phyloP scores from a whole-genome alignment of 1,140 invertebrate species.

The Ceratoteleas bidentatus region DNA sequence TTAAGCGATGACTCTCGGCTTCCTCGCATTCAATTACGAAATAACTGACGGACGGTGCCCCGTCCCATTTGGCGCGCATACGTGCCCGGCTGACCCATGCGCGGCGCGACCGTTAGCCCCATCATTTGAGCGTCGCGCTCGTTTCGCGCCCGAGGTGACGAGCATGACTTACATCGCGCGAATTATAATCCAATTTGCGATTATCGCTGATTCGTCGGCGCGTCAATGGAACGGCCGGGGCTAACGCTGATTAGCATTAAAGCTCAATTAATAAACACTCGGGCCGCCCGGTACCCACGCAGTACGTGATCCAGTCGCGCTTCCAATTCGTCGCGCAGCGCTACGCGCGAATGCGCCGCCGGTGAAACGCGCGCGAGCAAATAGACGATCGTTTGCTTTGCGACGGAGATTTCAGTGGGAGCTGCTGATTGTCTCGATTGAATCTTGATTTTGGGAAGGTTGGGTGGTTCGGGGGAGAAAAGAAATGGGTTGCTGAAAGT shows the following conservation, averaged over 20 bases:
- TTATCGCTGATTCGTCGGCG: constrained; percentile 74
- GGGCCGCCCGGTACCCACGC: constrained; percentile 38
- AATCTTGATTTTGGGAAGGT: too few species aligned
- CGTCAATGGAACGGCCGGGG: constrained; percentile 32
- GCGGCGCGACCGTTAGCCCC: constrained; percentile 32
- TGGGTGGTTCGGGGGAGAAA: too few species aligned
- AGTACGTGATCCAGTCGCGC: constrained; percentile 40
- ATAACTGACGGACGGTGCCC: constrained; percentile 74
- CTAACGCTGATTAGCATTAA: constrained; percentile 56
- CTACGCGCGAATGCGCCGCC: constrained; percentile 7
- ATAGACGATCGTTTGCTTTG: constrained; percentile 10
- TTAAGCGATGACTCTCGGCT: constrained; percentile 79
- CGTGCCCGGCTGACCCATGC: constrained; percentile 45
- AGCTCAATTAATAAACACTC: constrained; percentile 53
- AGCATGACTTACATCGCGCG: constrained; percentile 79
- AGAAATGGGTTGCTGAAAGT: too few species aligned
- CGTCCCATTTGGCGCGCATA: constrained; percentile 51
- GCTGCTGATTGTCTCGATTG: not conserved
- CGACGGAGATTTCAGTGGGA: not conserved
- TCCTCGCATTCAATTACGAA: constrained; percentile 80
- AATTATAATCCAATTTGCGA: constrained; percentile 82
- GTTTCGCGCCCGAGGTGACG: constrained; percentile 77
- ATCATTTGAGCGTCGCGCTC: constrained; percentile 57
- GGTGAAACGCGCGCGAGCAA: not conserved
- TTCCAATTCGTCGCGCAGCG: not conserved